A percentile compares a stretch with the other conserved stretches of the same genome.
phyloP scores from a whole-genome alignment of 1,140 invertebrate genomes.

The Halictus rubicundus region DNA sequence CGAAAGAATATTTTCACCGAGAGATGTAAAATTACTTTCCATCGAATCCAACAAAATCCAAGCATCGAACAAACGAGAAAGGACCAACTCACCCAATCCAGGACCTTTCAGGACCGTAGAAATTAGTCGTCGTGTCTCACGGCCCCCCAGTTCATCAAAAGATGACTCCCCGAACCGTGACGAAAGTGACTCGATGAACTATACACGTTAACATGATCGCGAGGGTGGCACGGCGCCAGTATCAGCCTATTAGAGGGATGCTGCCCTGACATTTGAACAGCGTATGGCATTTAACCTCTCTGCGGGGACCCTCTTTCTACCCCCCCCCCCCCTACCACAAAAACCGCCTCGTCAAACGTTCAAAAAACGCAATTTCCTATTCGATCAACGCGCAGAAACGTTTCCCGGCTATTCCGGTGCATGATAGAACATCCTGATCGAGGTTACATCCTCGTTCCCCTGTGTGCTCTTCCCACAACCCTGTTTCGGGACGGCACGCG shows the following conservation, averaged over 20 bases:
- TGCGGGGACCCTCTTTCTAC: background rate
- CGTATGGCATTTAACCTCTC: background rate
- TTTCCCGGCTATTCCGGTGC: background rate
- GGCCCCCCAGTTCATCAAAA: background rate
- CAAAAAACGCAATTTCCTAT: background rate
- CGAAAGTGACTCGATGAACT: background rate
- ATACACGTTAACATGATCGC: too few relatives aligned
- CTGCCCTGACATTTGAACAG: constrained; percentile 1
- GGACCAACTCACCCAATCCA: too few relatives aligned
- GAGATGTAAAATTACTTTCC: too few relatives aligned
- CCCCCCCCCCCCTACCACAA: background rate
- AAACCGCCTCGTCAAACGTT: background rate
- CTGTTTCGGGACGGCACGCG: background rate
- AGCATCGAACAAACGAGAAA: too few relatives aligned
- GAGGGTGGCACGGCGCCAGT: background rate
- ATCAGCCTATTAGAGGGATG: constrained; percentile 3
- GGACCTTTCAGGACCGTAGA: background rate
- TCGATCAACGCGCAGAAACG: background rate
- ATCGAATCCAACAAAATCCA: too few relatives aligned
- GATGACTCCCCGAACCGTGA: background rate
- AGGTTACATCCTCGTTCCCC: background rate
- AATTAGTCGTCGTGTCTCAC: background rate
- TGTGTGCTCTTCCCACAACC: constrained; percentile 3
- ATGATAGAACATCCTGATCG: background rate
- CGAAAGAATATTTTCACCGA: too few relatives aligned